Conservation (phyloP, 2,797 vertebrate genomes). For the Momotus momota region DNA sequence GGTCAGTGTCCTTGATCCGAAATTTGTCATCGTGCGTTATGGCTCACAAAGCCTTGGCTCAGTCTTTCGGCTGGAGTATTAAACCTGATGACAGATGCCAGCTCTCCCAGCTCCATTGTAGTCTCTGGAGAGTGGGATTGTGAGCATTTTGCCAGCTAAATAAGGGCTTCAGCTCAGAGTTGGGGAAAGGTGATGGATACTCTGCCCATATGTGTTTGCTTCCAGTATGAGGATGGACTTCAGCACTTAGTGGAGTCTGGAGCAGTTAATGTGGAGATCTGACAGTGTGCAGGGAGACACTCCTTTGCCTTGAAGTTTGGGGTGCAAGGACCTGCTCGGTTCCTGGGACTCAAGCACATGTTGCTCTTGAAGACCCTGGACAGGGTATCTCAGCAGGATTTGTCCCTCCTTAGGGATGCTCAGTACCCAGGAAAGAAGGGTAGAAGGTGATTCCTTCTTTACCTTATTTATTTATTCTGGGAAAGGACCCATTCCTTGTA, state of each 20-base stretch:
- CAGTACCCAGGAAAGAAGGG: neutral
- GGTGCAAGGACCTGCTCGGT: neutral
- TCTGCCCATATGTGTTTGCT: neutral
- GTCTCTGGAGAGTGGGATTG: neutral
- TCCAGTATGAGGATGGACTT: rapidly evolving
- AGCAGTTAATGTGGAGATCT: rapidly evolving
- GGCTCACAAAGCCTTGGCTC: neutral
- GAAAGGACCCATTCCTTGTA: neutral
- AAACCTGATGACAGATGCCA: neutral
- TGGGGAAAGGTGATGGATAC: neutral
- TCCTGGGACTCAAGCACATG: rapidly evolving
- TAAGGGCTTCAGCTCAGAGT: neutral
- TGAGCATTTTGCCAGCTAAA: neutral
- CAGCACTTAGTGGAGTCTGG: rapidly evolving
- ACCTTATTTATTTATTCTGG: neutral
- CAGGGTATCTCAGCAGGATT: neutral
- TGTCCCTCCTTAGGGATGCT: neutral
- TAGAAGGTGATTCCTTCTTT: neutral
- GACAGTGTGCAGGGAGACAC: rapidly evolving
- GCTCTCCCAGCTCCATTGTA: neutral
- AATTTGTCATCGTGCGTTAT: neutral
- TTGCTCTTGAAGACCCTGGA: neutral
- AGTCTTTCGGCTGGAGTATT: neutral
- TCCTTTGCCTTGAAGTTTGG: neutral
- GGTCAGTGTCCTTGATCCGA: neutral